Evolutionary conservation across 2,113 vertebrate genomes (phyloP).

Genomic region (Mobula hypostoma): DNA sequence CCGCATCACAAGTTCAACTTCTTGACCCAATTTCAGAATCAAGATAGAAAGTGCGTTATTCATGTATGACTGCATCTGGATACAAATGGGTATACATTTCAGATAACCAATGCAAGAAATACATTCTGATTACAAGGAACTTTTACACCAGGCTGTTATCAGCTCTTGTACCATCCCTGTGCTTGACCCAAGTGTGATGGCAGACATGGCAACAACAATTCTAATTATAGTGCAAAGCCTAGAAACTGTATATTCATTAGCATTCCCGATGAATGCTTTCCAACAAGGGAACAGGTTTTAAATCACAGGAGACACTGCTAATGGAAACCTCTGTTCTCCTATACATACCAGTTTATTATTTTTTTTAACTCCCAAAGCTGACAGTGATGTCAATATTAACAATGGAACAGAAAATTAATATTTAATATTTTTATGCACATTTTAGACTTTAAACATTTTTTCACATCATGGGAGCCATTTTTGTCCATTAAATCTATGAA

Average conservation of each 20-base stretch:
- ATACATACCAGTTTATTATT: background rate
- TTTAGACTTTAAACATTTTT: too few species aligned
- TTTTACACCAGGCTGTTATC: background rate
- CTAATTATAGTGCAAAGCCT: too few species aligned
- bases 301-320: background rate
- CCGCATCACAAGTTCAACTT: background rate
- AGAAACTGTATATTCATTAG: background rate
- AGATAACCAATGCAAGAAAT: background rate
- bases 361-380: background rate
- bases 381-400: background rate
- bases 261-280: background rate
- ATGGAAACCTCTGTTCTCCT: background rate
- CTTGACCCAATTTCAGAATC: too few species aligned
- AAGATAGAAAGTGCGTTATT: too few species aligned
- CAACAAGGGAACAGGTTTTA: background rate
- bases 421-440: too few species aligned
- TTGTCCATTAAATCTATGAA: too few species aligned
- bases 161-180: background rate
- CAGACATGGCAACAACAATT: too few species aligned
- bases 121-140: background rate
- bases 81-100: background rate
- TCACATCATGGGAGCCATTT: too few species aligned
- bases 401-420: background rate
- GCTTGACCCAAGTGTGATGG: background rate
- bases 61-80: background rate